These are phyloP conservation scores for Sturnira hondurensis DNA, from an alignment of 2,113 vertebrate genomes.

Conservation along the genomic window DNA sequence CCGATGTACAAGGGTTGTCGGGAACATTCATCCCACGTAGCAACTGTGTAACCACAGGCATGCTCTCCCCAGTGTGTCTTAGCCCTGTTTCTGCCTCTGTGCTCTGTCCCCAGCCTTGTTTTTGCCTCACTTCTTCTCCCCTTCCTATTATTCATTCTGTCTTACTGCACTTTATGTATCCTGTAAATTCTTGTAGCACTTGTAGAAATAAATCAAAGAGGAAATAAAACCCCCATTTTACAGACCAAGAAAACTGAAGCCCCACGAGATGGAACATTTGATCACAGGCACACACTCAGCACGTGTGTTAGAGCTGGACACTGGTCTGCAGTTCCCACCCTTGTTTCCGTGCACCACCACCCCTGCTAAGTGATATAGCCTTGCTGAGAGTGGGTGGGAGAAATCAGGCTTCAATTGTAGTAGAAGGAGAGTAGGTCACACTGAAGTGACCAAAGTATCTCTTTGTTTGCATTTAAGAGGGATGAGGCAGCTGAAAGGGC, in stretches of 20 bases:
- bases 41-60: accelerated
- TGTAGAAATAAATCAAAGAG: background rate
- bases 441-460: background rate
- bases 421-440: background rate
- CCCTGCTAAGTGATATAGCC: background rate
- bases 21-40: background rate
- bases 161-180: background rate
- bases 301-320: background rate
- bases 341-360: background rate
- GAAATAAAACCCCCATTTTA: background rate
- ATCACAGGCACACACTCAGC: background rate
- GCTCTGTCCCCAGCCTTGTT: background rate
- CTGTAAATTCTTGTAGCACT: background rate
- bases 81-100: accelerated
- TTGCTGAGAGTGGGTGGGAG: background rate
- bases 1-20: background rate
- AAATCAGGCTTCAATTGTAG: background rate
- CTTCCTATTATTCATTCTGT: background rate
- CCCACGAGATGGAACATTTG: background rate
- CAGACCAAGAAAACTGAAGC: background rate
- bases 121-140: background rate
- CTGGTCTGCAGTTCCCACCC: background rate
- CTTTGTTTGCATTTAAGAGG: background rate
- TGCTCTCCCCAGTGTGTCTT: background rate
- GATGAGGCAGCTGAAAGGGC: background rate